Evolutionary conservation across 2,888 invertebrate genomes (phyloP).

Genomic region (Trilocha varians): DNA sequence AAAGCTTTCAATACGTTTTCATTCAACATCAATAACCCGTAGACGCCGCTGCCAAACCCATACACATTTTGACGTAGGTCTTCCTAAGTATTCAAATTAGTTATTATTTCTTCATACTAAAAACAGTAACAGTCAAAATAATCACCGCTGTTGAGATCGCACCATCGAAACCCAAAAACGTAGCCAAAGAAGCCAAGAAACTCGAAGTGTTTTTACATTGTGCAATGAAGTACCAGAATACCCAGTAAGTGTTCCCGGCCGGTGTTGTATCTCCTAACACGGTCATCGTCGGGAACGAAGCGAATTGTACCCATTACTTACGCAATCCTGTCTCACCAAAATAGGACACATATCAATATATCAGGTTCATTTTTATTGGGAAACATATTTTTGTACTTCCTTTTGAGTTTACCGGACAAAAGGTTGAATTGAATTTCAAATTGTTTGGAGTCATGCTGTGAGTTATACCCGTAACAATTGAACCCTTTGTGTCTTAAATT

Average conservation of each 20-base stretch:
- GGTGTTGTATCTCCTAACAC: conserved; percentile 34
- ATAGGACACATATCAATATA: conserved; percentile 14
- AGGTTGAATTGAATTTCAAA: conserved; percentile 8
- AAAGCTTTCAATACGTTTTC: background rate
- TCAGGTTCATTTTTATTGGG: conserved; percentile 29
- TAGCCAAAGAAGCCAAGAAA: no score
- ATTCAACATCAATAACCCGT: background rate
- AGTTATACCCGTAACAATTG: background rate
- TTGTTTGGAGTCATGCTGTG: conserved; percentile 3
- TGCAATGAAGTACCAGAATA: background rate
- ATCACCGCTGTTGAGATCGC: no score
- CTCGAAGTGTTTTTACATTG: background rate
- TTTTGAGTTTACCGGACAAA: conserved; percentile 4
- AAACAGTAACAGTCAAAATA: no score
- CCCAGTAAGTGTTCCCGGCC: conserved; percentile 14
- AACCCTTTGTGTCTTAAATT: no score
- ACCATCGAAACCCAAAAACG: no score
- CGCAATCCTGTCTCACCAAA: conserved; percentile 38
- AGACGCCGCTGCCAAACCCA: no score
- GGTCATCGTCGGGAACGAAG: conserved; percentile 26
- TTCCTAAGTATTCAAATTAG: no score
- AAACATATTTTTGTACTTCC: conserved; percentile 4
- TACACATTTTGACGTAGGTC: no score
- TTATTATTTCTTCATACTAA: no score
- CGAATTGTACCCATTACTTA: conserved; percentile 25